Evolutionary conservation across 2,888 invertebrate genomes (phyloP), one percentile per base, ranked within the genome.

Genomic region (Xylocampa areola): DNA sequence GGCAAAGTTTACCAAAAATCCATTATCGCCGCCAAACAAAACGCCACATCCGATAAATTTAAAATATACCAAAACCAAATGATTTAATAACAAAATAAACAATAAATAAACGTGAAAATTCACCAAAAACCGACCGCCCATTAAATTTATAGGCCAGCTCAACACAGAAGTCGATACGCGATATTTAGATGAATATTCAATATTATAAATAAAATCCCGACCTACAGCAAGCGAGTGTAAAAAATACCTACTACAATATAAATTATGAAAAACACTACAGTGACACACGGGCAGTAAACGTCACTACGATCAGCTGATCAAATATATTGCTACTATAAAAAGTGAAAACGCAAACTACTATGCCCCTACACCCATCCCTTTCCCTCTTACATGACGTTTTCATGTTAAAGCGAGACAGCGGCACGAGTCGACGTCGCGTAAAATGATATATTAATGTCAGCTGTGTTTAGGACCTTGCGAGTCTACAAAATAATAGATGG

Each of bases 361-460:
- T 81, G 86, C 84, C 85, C 85, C 84, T 77, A 77, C 75, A 59
- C 55, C 80, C 55, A 81, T 93, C 90, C 77, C 84, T 73, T 58
- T 91, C 86, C 23, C 57, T 41, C 84, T 29, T 59, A 47, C 54
- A 55, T 30, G 27, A 11, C 11, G 23, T 16, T 50, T 41, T 40
- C 48, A 25, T 39, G 64, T 59, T 33, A 14, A 39, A 67, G 79
- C 52, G 63, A 40, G 85, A 91, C 66, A 66, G 60, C 78, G 62
- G 61, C 77, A 59, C 79, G 78, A 79, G 82, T 85, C 82, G 87
- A 85, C 90, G 89, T 86, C 91, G 90, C 90, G 88, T 91, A 91
- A 93, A 93, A 93, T 94, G 93, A 94, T 93, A 93, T 93, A 94
- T 94, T 91, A 92, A 90, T 92, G 92, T 93, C 93, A 93, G 93